Evolutionary conservation across 1,140 invertebrate genomes (phyloP).

Genomic region (Magallana ariakensis): DNA sequence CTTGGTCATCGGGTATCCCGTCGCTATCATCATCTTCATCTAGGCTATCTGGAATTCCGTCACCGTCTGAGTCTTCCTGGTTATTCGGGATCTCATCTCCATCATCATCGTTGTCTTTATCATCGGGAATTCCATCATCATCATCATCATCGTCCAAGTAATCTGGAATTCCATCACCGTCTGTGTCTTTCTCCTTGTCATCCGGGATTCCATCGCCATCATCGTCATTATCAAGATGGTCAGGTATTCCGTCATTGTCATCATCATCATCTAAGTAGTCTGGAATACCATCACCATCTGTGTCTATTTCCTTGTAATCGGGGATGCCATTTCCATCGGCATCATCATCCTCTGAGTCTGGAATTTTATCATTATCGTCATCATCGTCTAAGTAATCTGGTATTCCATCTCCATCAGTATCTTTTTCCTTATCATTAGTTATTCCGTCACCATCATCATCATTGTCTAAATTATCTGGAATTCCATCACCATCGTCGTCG

Average conservation of each 20-base stretch:
- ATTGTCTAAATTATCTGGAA: slow-evolving; percentile 72
- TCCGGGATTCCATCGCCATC: slow-evolving; percentile 73
- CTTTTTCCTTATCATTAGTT: slow-evolving; percentile 67
- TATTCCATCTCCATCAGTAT: slow-evolving; percentile 72
- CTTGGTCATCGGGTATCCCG: slow-evolving; percentile 55
- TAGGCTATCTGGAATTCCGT: slow-evolving; percentile 58
- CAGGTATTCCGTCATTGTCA: slow-evolving; percentile 73
- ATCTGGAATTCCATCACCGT: slow-evolving; percentile 76
- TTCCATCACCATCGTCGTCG: slow-evolving; percentile 74
- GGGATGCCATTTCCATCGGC: slow-evolving; percentile 71
- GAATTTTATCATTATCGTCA: slow-evolving; percentile 73
- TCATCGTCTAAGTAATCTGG: slow-evolving; percentile 72
- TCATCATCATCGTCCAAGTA: slow-evolving; percentile 73
- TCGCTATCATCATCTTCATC: slow-evolving; percentile 57
- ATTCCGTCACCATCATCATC: slow-evolving; percentile 72
- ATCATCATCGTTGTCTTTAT: slow-evolving; percentile 61
- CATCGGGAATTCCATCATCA: slow-evolving; percentile 71
- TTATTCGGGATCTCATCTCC: slow-evolving; percentile 64
- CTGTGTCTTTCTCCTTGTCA: slow-evolving; percentile 64
- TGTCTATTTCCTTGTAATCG: slow-evolving; percentile 66
- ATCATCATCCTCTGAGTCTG: slow-evolving; percentile 65
- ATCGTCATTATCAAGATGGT: slow-evolving; percentile 68
- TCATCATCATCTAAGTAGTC: slow-evolving; percentile 74
- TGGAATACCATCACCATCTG: slow-evolving; percentile 72
- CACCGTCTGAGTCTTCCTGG: slow-evolving; percentile 59